Percentiles rank a stretch among this genome's conserved stretches.
phyloP scores from a whole-genome alignment of 2,113 vertebrate genomes.

The Smithornis capensis region DNA sequence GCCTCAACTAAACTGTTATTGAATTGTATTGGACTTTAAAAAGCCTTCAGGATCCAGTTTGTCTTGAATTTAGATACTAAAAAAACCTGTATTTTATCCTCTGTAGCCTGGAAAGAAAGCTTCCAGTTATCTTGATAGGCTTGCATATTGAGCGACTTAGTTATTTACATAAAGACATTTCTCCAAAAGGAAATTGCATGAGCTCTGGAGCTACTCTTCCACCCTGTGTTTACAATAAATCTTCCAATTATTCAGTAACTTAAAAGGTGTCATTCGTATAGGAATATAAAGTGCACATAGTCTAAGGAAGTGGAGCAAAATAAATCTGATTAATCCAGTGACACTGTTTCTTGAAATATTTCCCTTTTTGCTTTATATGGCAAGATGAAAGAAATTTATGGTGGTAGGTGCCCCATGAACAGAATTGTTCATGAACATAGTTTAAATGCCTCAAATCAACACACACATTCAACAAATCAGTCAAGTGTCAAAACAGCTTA shows the following conservation, averaged over 20 bases:
- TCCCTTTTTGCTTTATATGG: not conserved
- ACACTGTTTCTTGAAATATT: not conserved
- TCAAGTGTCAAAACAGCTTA: conserved; percentile 46
- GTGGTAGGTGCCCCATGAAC: not conserved
- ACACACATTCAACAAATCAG: not conserved
- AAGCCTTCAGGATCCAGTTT: not conserved
- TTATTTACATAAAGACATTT: not conserved
- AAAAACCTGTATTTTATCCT: not conserved
- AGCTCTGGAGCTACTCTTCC: not conserved
- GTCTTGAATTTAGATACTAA: not conserved
- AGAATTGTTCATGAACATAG: not conserved
- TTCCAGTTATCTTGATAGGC: not conserved
- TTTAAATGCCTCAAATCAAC: conserved; percentile 14
- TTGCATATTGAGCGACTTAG: not conserved
- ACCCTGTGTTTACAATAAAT: not conserved
- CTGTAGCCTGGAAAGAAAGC: not conserved
- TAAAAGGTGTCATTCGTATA: not conserved
- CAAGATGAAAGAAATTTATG: not conserved
- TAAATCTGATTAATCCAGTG: not conserved
- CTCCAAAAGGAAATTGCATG: not conserved
- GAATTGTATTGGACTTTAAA: not conserved
- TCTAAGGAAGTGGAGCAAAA: not conserved
- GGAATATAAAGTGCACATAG: not conserved
- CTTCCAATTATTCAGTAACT: not conserved
- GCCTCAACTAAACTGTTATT: not conserved